phyloP scores from a whole-genome alignment of 2,113 vertebrate genomes.

The Cyrtonyx montezumae region DNA sequence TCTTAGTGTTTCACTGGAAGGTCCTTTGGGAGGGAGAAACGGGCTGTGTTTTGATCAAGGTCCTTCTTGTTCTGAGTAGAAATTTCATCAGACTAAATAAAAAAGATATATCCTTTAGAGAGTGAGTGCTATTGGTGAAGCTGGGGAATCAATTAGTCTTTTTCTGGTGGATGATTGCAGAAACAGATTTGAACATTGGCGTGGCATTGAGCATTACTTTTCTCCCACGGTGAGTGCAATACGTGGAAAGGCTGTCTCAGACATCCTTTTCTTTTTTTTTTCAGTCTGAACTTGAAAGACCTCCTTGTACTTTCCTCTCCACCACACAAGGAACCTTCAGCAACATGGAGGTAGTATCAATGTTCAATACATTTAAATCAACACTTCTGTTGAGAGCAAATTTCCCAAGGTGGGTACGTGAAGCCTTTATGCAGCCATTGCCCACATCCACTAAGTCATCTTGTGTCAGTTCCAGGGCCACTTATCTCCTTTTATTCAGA shows the following conservation, averaged over 20 bases:
- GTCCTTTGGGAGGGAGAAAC: neutral
- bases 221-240: neutral
- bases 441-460: neutral
- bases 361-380: slow-evolving; percentile 21
- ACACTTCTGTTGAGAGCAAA: neutral
- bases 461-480: neutral
- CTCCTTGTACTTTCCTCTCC: neutral
- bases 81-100: neutral
- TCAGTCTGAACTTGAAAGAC: neutral
- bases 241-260: neutral
- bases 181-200: slow-evolving; percentile 25
- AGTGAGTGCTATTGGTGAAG: neutral
- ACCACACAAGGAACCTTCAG: neutral
- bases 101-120: neutral
- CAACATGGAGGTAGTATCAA: neutral
- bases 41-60: neutral
- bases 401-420: neutral
- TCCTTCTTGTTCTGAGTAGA: neutral
- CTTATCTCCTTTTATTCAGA: slow-evolving; percentile 16
- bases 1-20: rapidly evolving
- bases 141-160: slow-evolving; percentile 20
- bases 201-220: neutral
- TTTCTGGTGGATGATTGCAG: slow-evolving; percentile 10
- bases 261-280: slow-evolving; percentile 37
- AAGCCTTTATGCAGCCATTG: neutral